Evolutionary conservation across 2,888 invertebrate genomes (phyloP).

Genomic region (Flabesymbios commensalis): DNA sequence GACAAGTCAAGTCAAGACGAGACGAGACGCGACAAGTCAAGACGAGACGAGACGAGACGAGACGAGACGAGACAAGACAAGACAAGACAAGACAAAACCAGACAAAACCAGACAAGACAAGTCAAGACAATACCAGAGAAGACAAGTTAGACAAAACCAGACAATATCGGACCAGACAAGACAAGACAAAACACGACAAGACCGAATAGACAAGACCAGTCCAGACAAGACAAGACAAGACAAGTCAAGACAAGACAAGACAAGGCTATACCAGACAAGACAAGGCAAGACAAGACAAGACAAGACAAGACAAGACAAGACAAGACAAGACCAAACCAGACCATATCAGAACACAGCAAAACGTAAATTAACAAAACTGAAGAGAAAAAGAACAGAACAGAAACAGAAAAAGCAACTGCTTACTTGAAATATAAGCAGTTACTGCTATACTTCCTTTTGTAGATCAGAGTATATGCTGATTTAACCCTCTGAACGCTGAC

Average conservation of each 20-base stretch:
- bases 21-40: neutral
- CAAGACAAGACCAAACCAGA: neutral
- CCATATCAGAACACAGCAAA: neutral
- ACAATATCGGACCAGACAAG: neutral
- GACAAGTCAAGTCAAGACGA: neutral
- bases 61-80: neutral
- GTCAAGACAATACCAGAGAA: neutral
- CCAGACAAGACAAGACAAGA: neutral
- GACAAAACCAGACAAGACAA: neutral
- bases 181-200: neutral
- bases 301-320: neutral
- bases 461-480: too few relatives aligned
- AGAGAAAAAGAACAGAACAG: too few relatives aligned
- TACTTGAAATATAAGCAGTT: too few relatives aligned
- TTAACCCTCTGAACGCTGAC: too few relatives aligned
- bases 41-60: neutral
- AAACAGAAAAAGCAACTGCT: too few relatives aligned
- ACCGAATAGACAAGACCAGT: neutral
- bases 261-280: slow-evolving; percentile 1
- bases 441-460: too few relatives aligned
- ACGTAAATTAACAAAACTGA: neutral
- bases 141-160: neutral
- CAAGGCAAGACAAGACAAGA: neutral
- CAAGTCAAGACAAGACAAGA: slow-evolving; percentile 1
- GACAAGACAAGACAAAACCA: neutral